These are phyloP conservation scores for Escarpia spicata DNA, from an alignment of 2,888 invertebrate species.

Conservation along the genomic window DNA sequence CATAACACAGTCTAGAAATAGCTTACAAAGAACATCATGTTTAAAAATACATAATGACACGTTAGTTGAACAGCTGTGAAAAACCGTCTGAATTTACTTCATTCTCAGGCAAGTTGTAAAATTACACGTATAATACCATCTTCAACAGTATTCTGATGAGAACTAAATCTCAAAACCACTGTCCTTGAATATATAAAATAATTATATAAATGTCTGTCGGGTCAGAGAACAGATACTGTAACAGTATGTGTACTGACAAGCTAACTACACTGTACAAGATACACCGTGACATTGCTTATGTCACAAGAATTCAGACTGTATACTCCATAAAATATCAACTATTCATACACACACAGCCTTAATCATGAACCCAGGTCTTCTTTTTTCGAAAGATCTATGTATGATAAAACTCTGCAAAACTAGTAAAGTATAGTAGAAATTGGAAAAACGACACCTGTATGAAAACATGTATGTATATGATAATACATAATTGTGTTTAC, in stretches of 20 bases:
- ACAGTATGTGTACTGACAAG: not conserved
- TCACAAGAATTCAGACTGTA: not conserved
- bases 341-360: not conserved
- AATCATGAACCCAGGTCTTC: not conserved
- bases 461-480: not conserved
- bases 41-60: not conserved
- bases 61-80: too few species aligned
- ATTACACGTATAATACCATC: too few species aligned
- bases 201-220: not conserved
- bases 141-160: too few species aligned
- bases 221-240: not conserved
- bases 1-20: not conserved
- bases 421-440: not conserved
- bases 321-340: not conserved
- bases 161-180: too few species aligned
- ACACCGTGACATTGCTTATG: not conserved
- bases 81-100: too few species aligned
- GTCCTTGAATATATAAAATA: conserved; percentile 16
- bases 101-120: too few species aligned
- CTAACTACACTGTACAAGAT: not conserved
- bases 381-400: not conserved
- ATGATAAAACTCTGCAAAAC: not conserved
- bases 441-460: not conserved
- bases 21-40: not conserved
- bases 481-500: not conserved